Evolutionary conservation across 2,113 vertebrate genomes (phyloP).

Genomic region (Gorilla gorilla): DNA sequence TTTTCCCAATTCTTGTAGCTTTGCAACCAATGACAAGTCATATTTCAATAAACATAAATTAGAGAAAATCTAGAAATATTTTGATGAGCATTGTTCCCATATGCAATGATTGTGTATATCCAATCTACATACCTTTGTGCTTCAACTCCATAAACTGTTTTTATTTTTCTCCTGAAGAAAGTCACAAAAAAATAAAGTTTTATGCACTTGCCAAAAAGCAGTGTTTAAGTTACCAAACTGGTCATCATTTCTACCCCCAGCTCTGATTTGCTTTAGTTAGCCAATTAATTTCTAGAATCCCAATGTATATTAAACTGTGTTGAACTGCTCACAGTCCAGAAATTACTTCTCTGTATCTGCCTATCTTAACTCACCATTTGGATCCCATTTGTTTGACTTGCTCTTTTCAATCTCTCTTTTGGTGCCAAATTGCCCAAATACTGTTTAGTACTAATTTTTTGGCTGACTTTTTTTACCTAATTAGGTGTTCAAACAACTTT

Average conservation of each 20-base stretch:
- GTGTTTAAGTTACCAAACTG: background rate
- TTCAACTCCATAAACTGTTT: background rate
- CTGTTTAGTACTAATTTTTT: background rate
- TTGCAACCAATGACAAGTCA: background rate
- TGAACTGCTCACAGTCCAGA: background rate
- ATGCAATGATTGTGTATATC: background rate
- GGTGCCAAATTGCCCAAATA: background rate
- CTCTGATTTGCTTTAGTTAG: background rate
- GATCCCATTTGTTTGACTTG: background rate
- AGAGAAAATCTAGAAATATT: background rate
- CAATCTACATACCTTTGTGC: background rate
- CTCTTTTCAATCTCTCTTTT: background rate
- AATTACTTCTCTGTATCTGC: background rate
- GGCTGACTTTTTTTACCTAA: constrained; percentile 47
- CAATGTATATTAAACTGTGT: background rate
- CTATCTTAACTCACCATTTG: background rate
- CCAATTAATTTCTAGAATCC: background rate
- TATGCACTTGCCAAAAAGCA: background rate
- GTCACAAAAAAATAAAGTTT: background rate
- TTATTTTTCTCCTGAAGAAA: background rate
- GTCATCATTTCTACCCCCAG: background rate
- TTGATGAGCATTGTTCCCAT: background rate
- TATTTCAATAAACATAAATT: background rate
- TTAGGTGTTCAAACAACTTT: constrained; percentile 32
- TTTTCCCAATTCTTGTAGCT: background rate